Conservation (phyloP, 2,113 vertebrate genomes). For the Lophochroa leadbeateri region DNA sequence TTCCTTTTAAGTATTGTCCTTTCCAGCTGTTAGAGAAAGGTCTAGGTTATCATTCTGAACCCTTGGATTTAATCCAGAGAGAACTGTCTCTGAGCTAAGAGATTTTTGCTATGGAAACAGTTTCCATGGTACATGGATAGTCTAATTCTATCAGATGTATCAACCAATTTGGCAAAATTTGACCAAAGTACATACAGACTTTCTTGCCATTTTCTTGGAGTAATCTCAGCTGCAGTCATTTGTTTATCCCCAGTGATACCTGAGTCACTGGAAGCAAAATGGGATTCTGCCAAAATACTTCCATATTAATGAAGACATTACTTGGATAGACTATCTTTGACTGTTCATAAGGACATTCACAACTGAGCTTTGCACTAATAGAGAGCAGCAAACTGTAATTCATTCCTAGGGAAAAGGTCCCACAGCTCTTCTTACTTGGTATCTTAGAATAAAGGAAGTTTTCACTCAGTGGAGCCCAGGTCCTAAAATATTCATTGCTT, state of each 20-base stretch:
- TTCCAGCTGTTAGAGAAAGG: background rate
- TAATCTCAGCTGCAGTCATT: background rate
- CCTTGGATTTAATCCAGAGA: constrained; percentile 48
- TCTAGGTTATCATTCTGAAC: constrained; percentile 9
- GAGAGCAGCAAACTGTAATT: background rate
- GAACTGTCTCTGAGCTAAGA: background rate
- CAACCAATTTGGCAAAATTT: constrained; percentile 10
- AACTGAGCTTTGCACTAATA: background rate
- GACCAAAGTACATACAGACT: background rate
- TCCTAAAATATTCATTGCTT: background rate
- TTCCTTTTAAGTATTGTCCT: background rate
- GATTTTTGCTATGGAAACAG: constrained; percentile 47
- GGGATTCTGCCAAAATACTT: background rate
- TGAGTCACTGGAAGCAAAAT: background rate
- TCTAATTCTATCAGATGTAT: background rate
- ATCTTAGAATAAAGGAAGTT: background rate
- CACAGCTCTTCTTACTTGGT: background rate
- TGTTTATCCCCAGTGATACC: background rate
- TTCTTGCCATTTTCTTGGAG: background rate
- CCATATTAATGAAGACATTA: background rate
- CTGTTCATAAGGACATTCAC: background rate
- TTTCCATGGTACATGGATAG: constrained; percentile 3
- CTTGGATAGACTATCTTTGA: background rate
- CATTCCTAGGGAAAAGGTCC: background rate
- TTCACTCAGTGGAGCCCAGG: background rate